A percentile compares a stretch with the other conserved stretches of the same genome.
Evolutionary conservation across 1,140 invertebrate species (phyloP).

Genomic region (Hylaeus volcanicus): DNA sequence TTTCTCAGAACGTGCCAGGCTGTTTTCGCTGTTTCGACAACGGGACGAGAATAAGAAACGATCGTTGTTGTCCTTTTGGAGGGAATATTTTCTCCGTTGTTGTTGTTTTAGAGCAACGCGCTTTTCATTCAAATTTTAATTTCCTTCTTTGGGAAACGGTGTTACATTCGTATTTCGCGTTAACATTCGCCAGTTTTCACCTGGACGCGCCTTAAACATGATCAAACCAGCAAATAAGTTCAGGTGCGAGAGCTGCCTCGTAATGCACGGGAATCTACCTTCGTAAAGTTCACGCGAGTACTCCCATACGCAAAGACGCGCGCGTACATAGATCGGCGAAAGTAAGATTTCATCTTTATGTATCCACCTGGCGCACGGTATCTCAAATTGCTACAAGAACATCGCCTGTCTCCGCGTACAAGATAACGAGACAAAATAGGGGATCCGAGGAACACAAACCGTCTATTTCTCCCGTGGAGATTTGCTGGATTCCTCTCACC

Average conservation of each 20-base stretch:
- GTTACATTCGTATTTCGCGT: neutral
- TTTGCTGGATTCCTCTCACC: neutral
- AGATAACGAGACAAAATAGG: constrained; percentile 4
- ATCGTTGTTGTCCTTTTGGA: neutral
- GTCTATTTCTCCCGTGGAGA: constrained; percentile 6
- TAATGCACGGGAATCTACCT: constrained; percentile 20
- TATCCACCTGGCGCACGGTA: constrained; percentile 30
- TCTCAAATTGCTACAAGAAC: constrained; percentile 20
- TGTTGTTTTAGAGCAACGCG: neutral
- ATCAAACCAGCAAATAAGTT: constrained; percentile 7
- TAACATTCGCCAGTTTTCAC: neutral
- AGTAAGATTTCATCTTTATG: constrained; percentile 53
- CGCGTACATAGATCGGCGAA: constrained; percentile 21
- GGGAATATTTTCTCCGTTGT: neutral
- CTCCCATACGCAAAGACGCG: neutral
- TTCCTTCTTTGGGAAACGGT: neutral
- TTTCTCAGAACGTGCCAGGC: constrained; percentile 35
- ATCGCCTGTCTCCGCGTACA: neutral
- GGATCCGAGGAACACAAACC: neutral
- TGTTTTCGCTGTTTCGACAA: constrained; percentile 1
- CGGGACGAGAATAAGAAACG: constrained; percentile 31
- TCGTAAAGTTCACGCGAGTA: constrained; percentile 9
- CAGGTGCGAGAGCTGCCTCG: constrained; percentile 4
- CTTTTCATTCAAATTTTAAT: neutral
- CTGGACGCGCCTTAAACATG: constrained; percentile 18